Evolutionary conservation across 2,797 vertebrate genomes (phyloP).

Genomic region (Gymnothorax reevesii): DNA sequence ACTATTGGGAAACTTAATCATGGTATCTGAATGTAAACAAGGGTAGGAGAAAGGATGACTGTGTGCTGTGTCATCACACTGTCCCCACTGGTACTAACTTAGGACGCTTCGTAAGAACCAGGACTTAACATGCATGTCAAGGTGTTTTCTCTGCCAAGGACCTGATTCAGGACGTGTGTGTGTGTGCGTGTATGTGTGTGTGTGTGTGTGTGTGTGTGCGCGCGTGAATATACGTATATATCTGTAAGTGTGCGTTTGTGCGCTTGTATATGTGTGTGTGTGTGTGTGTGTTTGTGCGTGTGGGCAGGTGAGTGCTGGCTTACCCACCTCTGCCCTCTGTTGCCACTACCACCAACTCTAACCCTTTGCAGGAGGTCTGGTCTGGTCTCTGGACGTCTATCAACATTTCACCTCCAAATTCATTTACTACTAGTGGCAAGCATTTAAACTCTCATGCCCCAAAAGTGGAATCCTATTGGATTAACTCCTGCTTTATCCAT

Average conservation of each 20-base stretch:
- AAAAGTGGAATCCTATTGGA: not conserved
- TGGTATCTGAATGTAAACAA: conserved; percentile 75
- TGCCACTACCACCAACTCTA: not conserved
- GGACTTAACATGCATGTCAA: conserved; percentile 49
- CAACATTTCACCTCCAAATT: not conserved
- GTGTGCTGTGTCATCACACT: conserved; percentile 72
- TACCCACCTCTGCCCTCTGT: not conserved
- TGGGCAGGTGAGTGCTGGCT: not conserved
- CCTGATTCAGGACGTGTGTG: conserved; percentile 47
- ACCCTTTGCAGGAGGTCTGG: not conserved
- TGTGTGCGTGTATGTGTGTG: conserved; percentile 22
- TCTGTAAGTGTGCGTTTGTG: conserved; percentile 13
- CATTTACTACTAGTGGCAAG: not conserved
- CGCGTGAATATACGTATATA: conserved; percentile 36
- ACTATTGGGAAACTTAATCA: conserved; percentile 77
- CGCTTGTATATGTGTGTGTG: conserved; percentile 12
- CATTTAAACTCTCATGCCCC: not conserved
- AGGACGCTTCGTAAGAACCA: conserved; percentile 64
- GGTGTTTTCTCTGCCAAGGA: conserved; percentile 70
- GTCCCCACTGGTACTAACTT: conserved; percentile 73
- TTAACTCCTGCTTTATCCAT: not conserved
- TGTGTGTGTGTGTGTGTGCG: conserved; percentile 9
- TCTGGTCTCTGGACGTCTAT: not conserved
- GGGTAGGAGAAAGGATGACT: conserved; percentile 82
- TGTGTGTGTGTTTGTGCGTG: conserved; percentile 14